A percentile compares a stretch with the other conserved stretches of the same genome.
phyloP scores from a whole-genome alignment of 2,888 invertebrate species.

The Chrysodeixis includens region DNA sequence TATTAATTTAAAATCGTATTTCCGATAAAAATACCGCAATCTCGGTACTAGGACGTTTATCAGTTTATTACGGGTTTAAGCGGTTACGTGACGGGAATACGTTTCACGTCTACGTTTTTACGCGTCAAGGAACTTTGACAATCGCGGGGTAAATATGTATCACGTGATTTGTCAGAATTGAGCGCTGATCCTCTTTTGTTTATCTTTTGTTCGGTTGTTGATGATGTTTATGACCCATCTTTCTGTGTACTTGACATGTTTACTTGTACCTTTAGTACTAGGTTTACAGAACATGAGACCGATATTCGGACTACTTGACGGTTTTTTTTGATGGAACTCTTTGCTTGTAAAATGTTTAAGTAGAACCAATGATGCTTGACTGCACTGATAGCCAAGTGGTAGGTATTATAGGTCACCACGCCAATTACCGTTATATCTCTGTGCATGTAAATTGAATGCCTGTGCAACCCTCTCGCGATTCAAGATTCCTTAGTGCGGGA shows the following conservation, averaged over 20 bases:
- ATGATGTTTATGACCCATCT: not conserved
- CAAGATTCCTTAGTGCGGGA: no score
- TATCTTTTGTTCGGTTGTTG: not conserved
- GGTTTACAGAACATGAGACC: not conserved
- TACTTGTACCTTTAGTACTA: not conserved
- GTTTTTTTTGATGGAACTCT: not conserved
- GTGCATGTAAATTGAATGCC: no score
- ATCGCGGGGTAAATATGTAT: constrained; percentile 48
- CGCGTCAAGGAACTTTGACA: constrained; percentile 24
- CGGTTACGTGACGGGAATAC: constrained; percentile 49
- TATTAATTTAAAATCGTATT: constrained; percentile 59
- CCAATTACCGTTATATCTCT: no score
- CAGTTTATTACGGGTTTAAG: constrained; percentile 48
- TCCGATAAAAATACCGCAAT: constrained; percentile 52
- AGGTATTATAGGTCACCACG: no score
- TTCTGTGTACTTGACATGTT: not conserved
- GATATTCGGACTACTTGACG: not conserved
- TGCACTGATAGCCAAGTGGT: no score
- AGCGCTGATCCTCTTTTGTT: not conserved
- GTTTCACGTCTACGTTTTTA: constrained; percentile 19
- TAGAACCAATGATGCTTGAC: no score
- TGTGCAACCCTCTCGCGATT: no score
- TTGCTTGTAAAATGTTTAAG: no score
- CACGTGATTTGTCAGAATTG: constrained; percentile 27
- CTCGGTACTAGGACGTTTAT: constrained; percentile 44